These are phyloP conservation scores for Bombus vancouverensis DNA, from an alignment of 1,140 invertebrate species.

Conservation along the genomic window DNA sequence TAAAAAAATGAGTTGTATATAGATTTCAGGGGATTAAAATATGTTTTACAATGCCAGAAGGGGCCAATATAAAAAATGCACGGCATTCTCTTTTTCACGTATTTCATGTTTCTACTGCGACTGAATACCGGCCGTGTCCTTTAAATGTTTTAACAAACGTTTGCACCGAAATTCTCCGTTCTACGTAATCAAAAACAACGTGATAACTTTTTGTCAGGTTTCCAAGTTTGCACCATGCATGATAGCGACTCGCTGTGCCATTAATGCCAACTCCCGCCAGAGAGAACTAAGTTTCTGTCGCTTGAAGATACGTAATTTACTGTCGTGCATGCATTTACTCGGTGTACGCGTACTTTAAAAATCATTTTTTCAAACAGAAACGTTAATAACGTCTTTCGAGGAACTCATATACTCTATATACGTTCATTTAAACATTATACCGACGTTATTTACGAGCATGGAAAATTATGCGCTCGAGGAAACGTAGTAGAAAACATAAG, in stretches of 20 bases:
- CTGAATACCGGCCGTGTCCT: not conserved
- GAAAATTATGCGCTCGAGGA: not conserved
- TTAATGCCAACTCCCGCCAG: not conserved
- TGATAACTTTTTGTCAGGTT: not conserved
- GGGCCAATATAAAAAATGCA: conserved; percentile 1
- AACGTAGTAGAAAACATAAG: not conserved
- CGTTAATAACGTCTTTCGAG: not conserved
- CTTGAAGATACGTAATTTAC: not conserved
- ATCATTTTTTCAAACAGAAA: not conserved
- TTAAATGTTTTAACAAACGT: not conserved
- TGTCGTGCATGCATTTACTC: not conserved
- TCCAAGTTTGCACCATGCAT: not conserved
- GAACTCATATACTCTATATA: not conserved
- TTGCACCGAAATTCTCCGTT: not conserved
- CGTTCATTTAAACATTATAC: not conserved
- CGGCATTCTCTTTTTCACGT: not conserved
- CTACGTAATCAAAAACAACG: not conserved
- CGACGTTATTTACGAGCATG: not conserved
- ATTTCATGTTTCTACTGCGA: not conserved
- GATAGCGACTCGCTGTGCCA: not conserved
- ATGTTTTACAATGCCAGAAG: conserved; percentile 10
- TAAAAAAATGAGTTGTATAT: not conserved
- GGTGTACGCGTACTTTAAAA: not conserved
- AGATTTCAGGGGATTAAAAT: conserved; percentile 34
- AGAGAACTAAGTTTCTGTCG: not conserved